Evolutionary conservation across 2,797 vertebrate genomes (phyloP), one percentile per base, ranked within the genome.

Genomic region (Lemur catta): DNA sequence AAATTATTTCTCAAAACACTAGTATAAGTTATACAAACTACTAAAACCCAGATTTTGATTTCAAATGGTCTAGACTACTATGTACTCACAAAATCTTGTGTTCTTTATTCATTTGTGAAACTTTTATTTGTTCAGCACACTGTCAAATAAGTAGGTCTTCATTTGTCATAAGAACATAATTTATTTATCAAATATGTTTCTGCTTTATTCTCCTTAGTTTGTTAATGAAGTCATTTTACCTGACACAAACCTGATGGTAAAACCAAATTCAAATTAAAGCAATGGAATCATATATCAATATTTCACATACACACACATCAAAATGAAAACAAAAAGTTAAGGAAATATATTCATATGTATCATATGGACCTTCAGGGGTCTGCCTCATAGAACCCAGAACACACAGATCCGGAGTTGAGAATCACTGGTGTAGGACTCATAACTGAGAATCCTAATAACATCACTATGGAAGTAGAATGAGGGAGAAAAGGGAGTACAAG

Each of bases 1-100:
- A 20, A 76, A 57, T 46, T 89, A 57, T 76, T 79, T 94, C 6
- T 92, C 15, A 75, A 59, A 92, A 94, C 1, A 85, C 85, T 59
- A 57, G 30, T 33, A 59, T 61, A n/a, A 11, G 7, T 18, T 63
- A 4, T 69, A 41, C 28, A 59, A 89, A 74, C 4, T 75, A 50
- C 11, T 48, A 52, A 50, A 81, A 41, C 12, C 10, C 20, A 75
- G 35, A 26, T 80, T 85, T 74, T 80, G 17, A 26, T 75, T 81
- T 81, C 4, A 76, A 76, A 38, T 48, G 86, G 2, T 69, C 8
- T 63, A n/a, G n/a, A 15, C 6, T 33, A 30, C 6, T 59, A 57
- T 2, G 22, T 93, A 9, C 30, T 63, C 48, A 55, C 13, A 81
- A 90, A 90, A 69, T 87, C 1, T 28, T 80, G 2, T 74, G 17